Conservation (phyloP, 2,113 vertebrate genomes). For the Phoxinus phoxinus region DNA sequence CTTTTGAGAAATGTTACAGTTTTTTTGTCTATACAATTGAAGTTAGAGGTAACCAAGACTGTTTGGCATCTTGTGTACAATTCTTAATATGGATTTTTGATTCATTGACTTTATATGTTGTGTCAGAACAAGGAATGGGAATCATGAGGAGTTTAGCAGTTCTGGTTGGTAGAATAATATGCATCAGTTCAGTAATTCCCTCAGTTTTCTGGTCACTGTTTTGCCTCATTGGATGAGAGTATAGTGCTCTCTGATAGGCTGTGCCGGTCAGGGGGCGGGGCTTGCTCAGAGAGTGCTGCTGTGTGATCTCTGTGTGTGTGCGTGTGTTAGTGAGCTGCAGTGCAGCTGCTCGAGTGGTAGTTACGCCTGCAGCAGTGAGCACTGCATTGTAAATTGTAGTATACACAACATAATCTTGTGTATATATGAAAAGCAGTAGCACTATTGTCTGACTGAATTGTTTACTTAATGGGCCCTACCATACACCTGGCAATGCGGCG, state of each 20-base stretch:
- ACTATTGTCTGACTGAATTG: neutral
- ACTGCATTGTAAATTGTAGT: neutral
- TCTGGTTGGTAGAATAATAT: neutral
- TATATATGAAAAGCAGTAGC: neutral
- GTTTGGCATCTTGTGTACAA: too few species aligned
- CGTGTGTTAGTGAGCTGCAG: neutral
- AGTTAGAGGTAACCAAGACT: too few species aligned
- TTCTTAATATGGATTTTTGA: too few species aligned
- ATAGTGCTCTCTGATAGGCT: slow-evolving; percentile 6
- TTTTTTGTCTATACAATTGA: too few species aligned
- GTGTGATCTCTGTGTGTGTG: neutral
- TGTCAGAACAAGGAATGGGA: too few species aligned
- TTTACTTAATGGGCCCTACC: neutral
- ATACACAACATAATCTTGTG: neutral
- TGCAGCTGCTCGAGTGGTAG: neutral
- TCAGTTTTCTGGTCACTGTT: neutral
- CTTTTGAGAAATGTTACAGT: too few species aligned
- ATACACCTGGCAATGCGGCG: too few species aligned
- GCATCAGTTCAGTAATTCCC: neutral
- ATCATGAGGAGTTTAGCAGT: too few species aligned
- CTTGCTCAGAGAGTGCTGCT: neutral
- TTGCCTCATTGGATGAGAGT: neutral
- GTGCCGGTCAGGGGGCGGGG: neutral
- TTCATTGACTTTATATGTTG: too few species aligned
- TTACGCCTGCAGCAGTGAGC: neutral